Percentiles rank a stretch among this genome's conserved stretches.
Evolutionary conservation across 2,113 vertebrate genomes (phyloP).

Genomic region (Daubentonia madagascariensis): DNA sequence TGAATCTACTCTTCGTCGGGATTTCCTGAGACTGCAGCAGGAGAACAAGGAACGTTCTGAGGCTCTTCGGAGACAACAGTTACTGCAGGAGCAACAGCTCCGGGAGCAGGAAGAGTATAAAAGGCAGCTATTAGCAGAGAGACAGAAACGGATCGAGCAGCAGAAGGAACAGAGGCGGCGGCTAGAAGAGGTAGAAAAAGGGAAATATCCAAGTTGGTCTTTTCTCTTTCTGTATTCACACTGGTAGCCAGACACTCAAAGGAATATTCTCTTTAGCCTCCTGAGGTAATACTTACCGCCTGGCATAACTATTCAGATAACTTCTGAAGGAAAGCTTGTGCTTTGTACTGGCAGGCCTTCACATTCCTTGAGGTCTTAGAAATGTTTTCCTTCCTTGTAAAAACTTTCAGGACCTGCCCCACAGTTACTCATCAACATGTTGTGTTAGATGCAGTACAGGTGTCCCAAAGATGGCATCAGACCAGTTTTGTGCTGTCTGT

Average conservation of each 20-base stretch:
- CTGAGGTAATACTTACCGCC: too few species aligned
- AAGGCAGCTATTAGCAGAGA: conserved; percentile 95
- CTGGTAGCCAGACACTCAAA: neutral
- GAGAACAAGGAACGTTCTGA: conserved; percentile 99
- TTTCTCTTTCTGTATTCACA: neutral
- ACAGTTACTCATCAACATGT: neutral
- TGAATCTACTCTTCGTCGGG: conserved; percentile 96
- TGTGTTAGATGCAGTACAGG: neutral
- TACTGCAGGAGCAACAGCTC: conserved; percentile 97
- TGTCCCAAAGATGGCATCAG: neutral
- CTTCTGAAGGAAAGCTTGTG: neutral
- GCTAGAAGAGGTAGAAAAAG: conserved; percentile 92
- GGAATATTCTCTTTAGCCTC: neutral
- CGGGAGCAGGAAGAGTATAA: conserved; percentile 98
- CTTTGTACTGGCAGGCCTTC: neutral
- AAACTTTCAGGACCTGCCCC: neutral
- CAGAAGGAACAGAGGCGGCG: conserved; percentile 97
- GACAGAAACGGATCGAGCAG: conserved; percentile 97
- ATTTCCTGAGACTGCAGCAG: conserved; percentile 98
- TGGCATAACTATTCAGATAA: neutral
- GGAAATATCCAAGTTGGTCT: fast-evolving
- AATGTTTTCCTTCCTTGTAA: neutral
- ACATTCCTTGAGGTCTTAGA: neutral
- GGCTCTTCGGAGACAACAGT: conserved; percentile 96
- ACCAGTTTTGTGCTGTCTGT: neutral